Evolutionary conservation across 1,140 invertebrate genomes (phyloP), one percentile per base, ranked within the genome.

Genomic region (Magallana ariakensis): DNA sequence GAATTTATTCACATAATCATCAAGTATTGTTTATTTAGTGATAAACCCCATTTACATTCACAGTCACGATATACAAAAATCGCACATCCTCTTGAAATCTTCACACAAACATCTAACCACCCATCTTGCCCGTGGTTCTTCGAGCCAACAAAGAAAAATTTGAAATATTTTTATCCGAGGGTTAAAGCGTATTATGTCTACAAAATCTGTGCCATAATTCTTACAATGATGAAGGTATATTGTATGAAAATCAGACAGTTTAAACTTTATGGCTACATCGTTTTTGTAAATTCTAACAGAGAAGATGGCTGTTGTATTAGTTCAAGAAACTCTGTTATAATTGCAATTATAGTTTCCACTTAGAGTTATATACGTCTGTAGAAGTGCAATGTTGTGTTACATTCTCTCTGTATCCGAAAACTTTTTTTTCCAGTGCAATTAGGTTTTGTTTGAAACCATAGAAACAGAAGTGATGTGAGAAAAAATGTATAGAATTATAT

Each of bases 321-420:
- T 70, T 70, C 66, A 26, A 70, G 66, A 70, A 70, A 70, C 66
- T 70, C 22, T 70, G 66, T 70, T 70, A 70, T 70, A 70, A 70
- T 70, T 70, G 66, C 66, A 70, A 70, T 70, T 70, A 70, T 70
- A 70, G 66, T 70, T 70, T 26, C 66, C 66, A 70, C 66, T 70
- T 70, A 70, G 66, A 70, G 9, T 26, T 70, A 22, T 70, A 22
- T 70, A 26, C 66, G 66, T 70, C 19, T 70, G 33, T 70, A 10
- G 66, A 70, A 70, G 66, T 70, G 66, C 66, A 70, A 70, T 70
- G 66, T 70, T 70, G 66, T 70, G 66, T 70, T 22, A 70, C 33
- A 19, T 70, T 70, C 22, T 70, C 11, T 16, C 19, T 70, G 66
- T 70, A 70, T 70, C 66, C 33, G 13, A 70, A 70, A 9, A 22